Base-by-base conservation (phyloP, 2,797 vertebrate genomes). In the Todus mexicanus region DNA sequence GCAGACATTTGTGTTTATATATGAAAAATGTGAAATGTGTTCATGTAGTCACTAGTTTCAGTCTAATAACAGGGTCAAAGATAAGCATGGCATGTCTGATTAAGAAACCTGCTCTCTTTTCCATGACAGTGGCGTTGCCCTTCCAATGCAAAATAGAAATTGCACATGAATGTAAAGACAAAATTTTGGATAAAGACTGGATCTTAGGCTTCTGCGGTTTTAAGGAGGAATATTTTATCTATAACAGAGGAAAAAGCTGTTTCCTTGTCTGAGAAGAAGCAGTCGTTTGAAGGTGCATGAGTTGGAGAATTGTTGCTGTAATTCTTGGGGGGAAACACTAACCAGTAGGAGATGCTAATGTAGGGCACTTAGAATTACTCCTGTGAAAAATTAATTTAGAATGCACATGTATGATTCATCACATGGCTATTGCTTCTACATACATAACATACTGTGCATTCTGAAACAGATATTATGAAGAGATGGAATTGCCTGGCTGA, bases 341-440 rank as follows among this genome's bases (percentile, higher is more conserved):
- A 47, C 56, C 51, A 73, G 47, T 26, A 68, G 63, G 70, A 86
- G 70, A 79, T 60, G 31, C 21, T 90, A 82, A 84, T 60, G 37
- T 75, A 84, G 51, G 70, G 78, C 70, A 56, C 42, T 84, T 92
- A 38, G 84, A 94, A 86, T 83, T 80, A 80, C 29, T 82, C 8
- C 81, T 75, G 19, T 87, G 63, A 91, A 89, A 92, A 91, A 86
- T 60, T 42, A 53, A 78, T 91, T 76, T 91, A 54, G 43, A 63
- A 57, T 81, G 63, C 27, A 79, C 33, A 54, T 69, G 35, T 85
- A 65, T 87, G 79, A 78, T 87, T 90, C 31, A 63, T 80, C 84
- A 80, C 38, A 42, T 9, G 14, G n/a, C 29, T 78, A 1, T 59
- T 9, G 3, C 23, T 89, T 92, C 71, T 76, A 85, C 75, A 81